Percentiles rank a stretch among this genome's conserved stretches.
phyloP scores from a whole-genome alignment of 1,140 invertebrate genomes.

The Eumeta japonica region DNA sequence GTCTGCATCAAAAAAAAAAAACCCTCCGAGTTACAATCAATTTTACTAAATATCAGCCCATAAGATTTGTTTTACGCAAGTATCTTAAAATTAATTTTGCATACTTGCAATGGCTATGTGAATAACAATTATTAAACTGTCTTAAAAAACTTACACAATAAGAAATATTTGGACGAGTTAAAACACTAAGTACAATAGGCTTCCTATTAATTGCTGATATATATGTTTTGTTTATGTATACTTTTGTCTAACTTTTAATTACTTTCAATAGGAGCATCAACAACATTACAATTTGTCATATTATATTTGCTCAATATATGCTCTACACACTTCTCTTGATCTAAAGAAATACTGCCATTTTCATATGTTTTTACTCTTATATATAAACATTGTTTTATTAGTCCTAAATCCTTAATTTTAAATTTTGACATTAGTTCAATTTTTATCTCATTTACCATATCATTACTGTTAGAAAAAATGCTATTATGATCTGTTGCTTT shows the following conservation, averaged over 20 bases:
- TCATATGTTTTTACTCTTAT: slow-evolving; percentile 12
- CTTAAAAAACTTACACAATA: no score
- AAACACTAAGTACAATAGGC: slow-evolving; percentile 11
- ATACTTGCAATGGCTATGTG: slow-evolving; percentile 5
- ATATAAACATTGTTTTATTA: slow-evolving; percentile 20
- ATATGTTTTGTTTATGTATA: slow-evolving; percentile 5
- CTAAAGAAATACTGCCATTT: slow-evolving; percentile 10
- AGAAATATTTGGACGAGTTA: slow-evolving; percentile 12
- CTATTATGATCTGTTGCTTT: slow-evolving; percentile 15
- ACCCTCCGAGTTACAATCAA: slow-evolving; percentile 13
- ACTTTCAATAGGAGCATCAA: slow-evolving; percentile 10
- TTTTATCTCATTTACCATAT: slow-evolving; percentile 8
- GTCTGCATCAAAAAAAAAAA: slow-evolving; percentile 44
- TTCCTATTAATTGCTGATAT: slow-evolving; percentile 13
- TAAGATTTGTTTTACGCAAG: slow-evolving; percentile 8
- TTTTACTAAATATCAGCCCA: slow-evolving; percentile 7
- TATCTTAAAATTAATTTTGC: slow-evolving; percentile 7
- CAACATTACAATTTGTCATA: slow-evolving; percentile 8
- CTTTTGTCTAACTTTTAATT: slow-evolving; percentile 11
- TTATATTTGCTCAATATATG: slow-evolving; percentile 15
- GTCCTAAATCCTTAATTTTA: no score
- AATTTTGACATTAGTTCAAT: slow-evolving; percentile 8
- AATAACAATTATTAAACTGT: slow-evolving; percentile 13
- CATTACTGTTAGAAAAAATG: slow-evolving; percentile 21
- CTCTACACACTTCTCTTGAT: slow-evolving; percentile 15